These are phyloP conservation scores for Apistogramma diplotaenia DNA, from an alignment of 2,113 vertebrate species.

Conservation along the genomic window DNA sequence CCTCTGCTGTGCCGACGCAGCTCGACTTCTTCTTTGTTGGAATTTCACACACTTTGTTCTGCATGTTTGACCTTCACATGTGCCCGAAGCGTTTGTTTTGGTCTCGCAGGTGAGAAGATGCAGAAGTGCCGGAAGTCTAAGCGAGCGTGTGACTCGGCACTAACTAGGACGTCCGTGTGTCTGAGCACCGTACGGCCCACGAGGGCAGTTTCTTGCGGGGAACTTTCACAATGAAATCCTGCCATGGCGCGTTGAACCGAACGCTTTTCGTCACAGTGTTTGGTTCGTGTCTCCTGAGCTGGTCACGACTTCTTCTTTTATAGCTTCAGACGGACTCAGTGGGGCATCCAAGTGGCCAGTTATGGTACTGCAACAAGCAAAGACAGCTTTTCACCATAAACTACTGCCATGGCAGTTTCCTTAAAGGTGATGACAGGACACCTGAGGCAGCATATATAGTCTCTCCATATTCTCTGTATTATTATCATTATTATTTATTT, in stretches of 20 bases:
- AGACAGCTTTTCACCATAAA: background rate
- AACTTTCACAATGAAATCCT: too few relatives aligned
- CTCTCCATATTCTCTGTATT: background rate
- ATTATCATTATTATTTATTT: too few relatives aligned
- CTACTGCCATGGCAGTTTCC: fast-evolving
- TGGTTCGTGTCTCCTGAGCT: too few relatives aligned
- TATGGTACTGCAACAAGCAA: background rate
- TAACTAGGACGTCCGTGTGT: background rate
- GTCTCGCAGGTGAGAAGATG: background rate
- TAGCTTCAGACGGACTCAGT: background rate
- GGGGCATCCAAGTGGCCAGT: background rate
- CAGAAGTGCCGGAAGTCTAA: background rate
- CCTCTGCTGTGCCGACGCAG: background rate
- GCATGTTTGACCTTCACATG: background rate
- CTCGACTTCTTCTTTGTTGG: background rate
- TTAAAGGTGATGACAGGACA: background rate
- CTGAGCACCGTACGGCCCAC: background rate
- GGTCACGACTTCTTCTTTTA: background rate
- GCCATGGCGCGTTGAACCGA: too few relatives aligned
- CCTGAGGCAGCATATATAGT: background rate
- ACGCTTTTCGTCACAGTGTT: too few relatives aligned
- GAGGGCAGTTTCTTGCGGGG: too few relatives aligned
- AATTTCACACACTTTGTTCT: background rate
- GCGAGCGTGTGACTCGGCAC: background rate
- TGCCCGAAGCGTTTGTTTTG: background rate